Conservation (phyloP, 2,113 vertebrate genomes). For the Hydrolagus affinis region DNA sequence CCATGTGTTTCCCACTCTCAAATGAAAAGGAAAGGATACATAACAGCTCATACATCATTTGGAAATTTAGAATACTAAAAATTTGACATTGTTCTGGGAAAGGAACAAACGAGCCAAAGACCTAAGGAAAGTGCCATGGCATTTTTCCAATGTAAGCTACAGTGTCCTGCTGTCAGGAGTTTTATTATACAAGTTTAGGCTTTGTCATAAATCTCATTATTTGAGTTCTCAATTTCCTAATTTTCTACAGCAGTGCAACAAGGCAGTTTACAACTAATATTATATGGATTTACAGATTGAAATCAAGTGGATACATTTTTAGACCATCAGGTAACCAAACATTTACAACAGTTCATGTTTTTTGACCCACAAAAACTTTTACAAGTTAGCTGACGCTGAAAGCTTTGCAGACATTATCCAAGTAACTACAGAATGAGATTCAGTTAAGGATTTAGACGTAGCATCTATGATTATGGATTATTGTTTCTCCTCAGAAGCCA, state of each 20-base stretch:
- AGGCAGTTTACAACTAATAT: conserved; percentile 5
- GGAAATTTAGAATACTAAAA: conserved; percentile 22
- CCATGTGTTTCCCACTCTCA: conserved; percentile 16
- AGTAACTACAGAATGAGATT: neutral
- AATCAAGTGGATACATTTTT: conserved; percentile 10
- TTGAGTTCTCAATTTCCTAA: conserved; percentile 4
- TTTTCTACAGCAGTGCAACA: neutral
- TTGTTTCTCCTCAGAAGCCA: neutral
- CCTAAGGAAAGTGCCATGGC: conserved; percentile 4
- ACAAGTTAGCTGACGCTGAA: neutral
- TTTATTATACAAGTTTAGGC: neutral
- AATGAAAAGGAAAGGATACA: neutral
- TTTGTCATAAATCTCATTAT: conserved; percentile 15
- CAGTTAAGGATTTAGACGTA: neutral
- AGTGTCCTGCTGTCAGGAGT: conserved; percentile 15
- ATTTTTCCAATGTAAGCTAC: conserved; percentile 3
- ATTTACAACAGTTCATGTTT: neutral
- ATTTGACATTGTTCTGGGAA: conserved; percentile 7
- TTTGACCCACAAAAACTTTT: neutral
- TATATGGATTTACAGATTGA: conserved; percentile 5
- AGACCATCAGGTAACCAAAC: conserved; percentile 7
- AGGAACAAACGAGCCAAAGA: conserved; percentile 1
- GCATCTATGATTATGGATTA: neutral
- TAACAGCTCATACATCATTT: conserved; percentile 17
- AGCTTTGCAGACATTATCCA: neutral